Percentiles rank a stretch among this genome's conserved stretches.
Evolutionary conservation across 1,140 invertebrate species (phyloP).

Genomic region (Drosophila sp.): DNA sequence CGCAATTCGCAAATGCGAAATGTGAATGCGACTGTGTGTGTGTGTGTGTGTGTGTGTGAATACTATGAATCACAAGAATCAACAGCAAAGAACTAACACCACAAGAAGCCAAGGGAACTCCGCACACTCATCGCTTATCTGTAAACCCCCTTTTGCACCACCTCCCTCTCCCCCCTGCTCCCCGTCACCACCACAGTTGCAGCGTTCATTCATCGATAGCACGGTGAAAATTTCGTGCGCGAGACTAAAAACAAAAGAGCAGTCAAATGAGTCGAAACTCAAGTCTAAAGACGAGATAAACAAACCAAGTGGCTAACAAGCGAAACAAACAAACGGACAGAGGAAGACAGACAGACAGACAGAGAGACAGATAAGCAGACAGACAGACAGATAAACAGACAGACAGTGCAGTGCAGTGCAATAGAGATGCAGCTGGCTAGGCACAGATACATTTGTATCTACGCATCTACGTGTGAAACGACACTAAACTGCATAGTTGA

Average conservation of each 20-base stretch:
- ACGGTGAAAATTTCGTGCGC: constrained; percentile 66
- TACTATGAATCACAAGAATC: constrained; percentile 64
- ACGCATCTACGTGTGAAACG: constrained; percentile 69
- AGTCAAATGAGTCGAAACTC: constrained; percentile 42
- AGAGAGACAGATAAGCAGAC: constrained; percentile 7
- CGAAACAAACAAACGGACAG: constrained; percentile 32
- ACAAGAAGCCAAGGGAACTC: constrained; percentile 65
- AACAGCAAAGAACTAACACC: constrained; percentile 26
- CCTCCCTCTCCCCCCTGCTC: background rate
- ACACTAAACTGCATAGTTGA: constrained; percentile 65
- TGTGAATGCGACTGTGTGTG: constrained; percentile 23
- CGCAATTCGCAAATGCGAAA: constrained; percentile 67
- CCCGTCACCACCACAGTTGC: background rate
- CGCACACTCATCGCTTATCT: constrained; percentile 63
- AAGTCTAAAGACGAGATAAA: constrained; percentile 61
- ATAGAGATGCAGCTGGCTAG: constrained; percentile 26
- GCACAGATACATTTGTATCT: constrained; percentile 43
- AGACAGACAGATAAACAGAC: background rate
- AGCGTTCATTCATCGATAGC: constrained; percentile 71
- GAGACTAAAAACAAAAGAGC: constrained; percentile 54
- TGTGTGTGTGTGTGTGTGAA: constrained; percentile 26
- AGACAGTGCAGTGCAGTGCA: constrained; percentile 4
- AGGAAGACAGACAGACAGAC: background rate
- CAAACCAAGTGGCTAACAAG: constrained; percentile 55
- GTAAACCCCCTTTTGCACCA: background rate